phyloP scores from a whole-genome alignment of 2,797 vertebrate genomes.

The Cossypha heuglini region DNA sequence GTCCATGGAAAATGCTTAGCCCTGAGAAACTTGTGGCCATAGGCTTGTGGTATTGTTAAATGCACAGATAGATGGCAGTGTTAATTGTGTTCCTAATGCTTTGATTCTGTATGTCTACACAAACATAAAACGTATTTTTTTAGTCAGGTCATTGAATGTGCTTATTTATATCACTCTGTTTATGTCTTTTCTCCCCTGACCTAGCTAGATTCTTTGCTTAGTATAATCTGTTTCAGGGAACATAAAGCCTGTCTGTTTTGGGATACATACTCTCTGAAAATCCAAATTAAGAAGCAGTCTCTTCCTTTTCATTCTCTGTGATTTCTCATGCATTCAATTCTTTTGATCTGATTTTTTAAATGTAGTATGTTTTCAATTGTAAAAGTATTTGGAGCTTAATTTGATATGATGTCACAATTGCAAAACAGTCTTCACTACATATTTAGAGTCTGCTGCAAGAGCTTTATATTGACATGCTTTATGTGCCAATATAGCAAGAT shows the following conservation, averaged over 20 bases:
- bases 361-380: neutral
- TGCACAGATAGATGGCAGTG: neutral
- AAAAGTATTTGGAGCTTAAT: neutral
- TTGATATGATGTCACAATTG: neutral
- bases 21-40: neutral
- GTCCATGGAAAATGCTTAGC: neutral
- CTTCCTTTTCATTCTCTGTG: neutral
- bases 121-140: accelerated
- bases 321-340: neutral
- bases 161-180: neutral
- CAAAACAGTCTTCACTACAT: neutral
- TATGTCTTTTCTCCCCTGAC: neutral
- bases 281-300: neutral
- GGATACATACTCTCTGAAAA: neutral
- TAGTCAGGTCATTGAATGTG: neutral
- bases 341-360: neutral
- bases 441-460: neutral
- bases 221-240: neutral
- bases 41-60: neutral
- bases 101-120: neutral
- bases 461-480: neutral
- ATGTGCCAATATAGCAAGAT: neutral
- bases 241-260: neutral
- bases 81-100: neutral
- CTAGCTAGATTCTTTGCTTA: neutral